Evolutionary conservation across 2,797 vertebrate species (phyloP).

Genomic region (Crenuchus spilurus): DNA sequence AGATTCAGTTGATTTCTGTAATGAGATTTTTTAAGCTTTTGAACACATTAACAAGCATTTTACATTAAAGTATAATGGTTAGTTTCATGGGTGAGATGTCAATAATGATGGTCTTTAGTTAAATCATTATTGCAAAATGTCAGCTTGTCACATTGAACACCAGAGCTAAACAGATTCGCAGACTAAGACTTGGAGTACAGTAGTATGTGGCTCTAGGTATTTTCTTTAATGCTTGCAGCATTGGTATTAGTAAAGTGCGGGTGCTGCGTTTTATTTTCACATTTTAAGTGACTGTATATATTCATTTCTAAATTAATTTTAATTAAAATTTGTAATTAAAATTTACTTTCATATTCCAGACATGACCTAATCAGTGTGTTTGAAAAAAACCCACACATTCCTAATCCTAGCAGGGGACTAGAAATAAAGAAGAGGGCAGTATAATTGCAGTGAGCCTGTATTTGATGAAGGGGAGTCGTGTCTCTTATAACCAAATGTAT

Average conservation of each 20-base stretch:
- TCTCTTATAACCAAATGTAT: no score
- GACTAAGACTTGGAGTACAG: not conserved
- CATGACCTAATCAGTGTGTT: no score
- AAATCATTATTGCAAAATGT: not conserved
- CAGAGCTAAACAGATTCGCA: not conserved
- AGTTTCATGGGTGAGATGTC: no score
- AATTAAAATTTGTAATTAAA: not conserved
- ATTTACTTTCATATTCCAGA: not conserved
- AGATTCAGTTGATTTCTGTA: constrained; percentile 75
- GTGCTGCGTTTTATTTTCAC: not conserved
- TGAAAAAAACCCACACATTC: no score
- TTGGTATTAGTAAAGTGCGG: not conserved
- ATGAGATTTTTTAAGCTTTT: not conserved
- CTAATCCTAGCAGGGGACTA: no score
- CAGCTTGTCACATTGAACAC: not conserved
- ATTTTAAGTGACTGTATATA: not conserved
- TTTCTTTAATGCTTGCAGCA: not conserved
- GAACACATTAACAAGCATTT: not conserved
- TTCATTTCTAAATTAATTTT: constrained; percentile 4
- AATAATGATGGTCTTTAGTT: not conserved
- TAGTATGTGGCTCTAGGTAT: not conserved
- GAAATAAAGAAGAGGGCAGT: no score
- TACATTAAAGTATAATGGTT: not conserved
- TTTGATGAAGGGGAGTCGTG: no score
- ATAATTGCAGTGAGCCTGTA: no score